A percentile compares a stretch with the other conserved stretches of the same genome.
phyloP scores from a whole-genome alignment of 1,140 invertebrate species.

The Heliothis subflexa region DNA sequence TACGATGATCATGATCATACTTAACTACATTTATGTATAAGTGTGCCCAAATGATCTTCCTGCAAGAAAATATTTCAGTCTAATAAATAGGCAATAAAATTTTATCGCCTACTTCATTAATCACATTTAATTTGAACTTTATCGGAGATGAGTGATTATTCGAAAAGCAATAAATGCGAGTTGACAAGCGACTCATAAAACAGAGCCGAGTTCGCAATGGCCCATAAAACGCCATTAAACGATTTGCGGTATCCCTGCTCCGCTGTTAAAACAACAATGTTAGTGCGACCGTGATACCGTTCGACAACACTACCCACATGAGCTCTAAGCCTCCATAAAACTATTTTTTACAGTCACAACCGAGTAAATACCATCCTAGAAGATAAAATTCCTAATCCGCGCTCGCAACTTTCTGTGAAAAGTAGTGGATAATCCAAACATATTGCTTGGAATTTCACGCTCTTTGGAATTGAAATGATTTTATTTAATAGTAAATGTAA shows the following conservation, averaged over 20 bases:
- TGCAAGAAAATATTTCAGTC: neutral
- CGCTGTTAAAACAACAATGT: constrained; percentile 70
- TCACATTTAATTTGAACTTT: constrained; percentile 27
- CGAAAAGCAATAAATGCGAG: constrained; percentile 60
- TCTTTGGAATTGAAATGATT: constrained; percentile 28
- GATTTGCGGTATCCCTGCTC: constrained; percentile 62
- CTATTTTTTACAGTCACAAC: constrained; percentile 42
- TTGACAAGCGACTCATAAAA: constrained; percentile 68
- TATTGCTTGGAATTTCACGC: constrained; percentile 35
- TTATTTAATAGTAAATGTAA: constrained; percentile 22
- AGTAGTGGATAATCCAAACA: constrained; percentile 41
- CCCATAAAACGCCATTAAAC: constrained; percentile 75
- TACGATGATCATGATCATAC: too few species aligned
- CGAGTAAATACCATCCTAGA: constrained; percentile 36
- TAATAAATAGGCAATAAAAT: neutral
- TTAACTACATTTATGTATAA: too few species aligned
- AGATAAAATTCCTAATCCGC: constrained; percentile 45
- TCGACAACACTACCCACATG: constrained; percentile 29
- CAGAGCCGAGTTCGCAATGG: constrained; percentile 65
- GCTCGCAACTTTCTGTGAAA: constrained; percentile 36
- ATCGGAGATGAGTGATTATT: constrained; percentile 56
- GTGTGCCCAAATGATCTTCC: neutral
- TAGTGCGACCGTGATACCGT: constrained; percentile 54
- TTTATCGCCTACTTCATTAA: constrained; percentile 13
- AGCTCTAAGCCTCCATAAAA: constrained; percentile 36